Base-by-base conservation (phyloP, 2,113 vertebrate species). In the Paracanthobrama guichenoti region DNA sequence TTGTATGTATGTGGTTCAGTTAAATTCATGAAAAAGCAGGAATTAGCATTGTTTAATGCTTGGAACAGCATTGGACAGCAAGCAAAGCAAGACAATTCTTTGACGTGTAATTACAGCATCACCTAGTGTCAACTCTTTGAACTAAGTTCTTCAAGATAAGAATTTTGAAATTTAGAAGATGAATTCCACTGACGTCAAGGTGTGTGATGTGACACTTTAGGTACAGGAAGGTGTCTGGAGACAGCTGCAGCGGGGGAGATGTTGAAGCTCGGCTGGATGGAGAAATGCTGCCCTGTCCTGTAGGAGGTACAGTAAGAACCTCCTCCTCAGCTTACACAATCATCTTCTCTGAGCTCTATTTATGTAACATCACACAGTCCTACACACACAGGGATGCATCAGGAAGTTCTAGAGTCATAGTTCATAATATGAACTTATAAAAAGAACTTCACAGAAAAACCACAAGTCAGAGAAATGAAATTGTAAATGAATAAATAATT, bases 141-240 rank as follows among this genome's bases (percentile, higher is more conserved):
- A 82, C 20, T 0, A 62, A 7, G 28, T 66, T 73, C 26, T 39
- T 50, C 11, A 22, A 14, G 53, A 28, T 35, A 14, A 18, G 16
- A 60, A 24, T 64, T 4, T 10, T 2, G 0, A 0, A 53, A 13
- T 42, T 7, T 7, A 28, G 2, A 4, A 24, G 18, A 26, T 20
- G n/a, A 28, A n/a, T 67, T 84, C 1, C 8, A 16, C 35, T 71
- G 10, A 71, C 42, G 35, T 42, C 18, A 20, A 74, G 11, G 18
- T 22, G 44, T 83, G 16, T 66, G 10, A 11, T 86, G 10, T 80
- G 69, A 74, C 6, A 14, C 55, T 76, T n/a, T 92, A 99, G 98
- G 81, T 99, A 99, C 91, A 95, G 98, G 66, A 99, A 96, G 92
- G 96, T 99, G 67, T 95, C 98, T 3, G 98, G 98, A 9, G 98